phyloP scores from a whole-genome alignment of 2,113 vertebrate genomes.

The Catharus fuscescens region DNA sequence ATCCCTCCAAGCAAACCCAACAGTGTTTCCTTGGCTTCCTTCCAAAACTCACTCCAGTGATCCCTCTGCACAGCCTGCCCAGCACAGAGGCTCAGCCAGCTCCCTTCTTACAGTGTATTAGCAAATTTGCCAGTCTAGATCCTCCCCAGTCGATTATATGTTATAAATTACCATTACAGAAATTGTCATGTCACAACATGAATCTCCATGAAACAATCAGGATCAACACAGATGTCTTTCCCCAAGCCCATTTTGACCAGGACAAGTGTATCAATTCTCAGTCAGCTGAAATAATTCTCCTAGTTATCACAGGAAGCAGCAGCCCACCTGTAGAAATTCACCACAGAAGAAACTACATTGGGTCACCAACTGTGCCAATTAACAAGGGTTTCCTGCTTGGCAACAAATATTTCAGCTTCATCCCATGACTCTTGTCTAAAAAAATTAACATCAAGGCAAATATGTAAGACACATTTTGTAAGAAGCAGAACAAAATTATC shows the following conservation, averaged over 20 bases:
- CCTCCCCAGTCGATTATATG: not conserved
- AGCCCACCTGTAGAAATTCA: not conserved
- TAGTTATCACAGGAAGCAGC: accelerated
- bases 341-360: not conserved
- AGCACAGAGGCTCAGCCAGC: not conserved
- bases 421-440: not conserved
- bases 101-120: not conserved
- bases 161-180: not conserved
- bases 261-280: not conserved
- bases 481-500: not conserved
- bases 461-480: not conserved
- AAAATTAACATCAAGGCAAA: not conserved
- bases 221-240: not conserved
- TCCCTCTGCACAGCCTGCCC: not conserved
- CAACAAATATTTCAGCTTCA: not conserved
- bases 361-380: not conserved
- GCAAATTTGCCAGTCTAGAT: not conserved
- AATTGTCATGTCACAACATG: not conserved
- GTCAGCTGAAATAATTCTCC: not conserved
- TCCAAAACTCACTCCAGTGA: not conserved
- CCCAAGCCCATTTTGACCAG: not conserved
- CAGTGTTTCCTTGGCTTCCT: not conserved
- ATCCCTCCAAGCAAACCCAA: not conserved
- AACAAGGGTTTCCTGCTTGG: not conserved
- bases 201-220: not conserved